These are phyloP conservation scores for Dasysyrphus tricinctus DNA, from an alignment of 2,888 invertebrate genomes.

Conservation along the genomic window DNA sequence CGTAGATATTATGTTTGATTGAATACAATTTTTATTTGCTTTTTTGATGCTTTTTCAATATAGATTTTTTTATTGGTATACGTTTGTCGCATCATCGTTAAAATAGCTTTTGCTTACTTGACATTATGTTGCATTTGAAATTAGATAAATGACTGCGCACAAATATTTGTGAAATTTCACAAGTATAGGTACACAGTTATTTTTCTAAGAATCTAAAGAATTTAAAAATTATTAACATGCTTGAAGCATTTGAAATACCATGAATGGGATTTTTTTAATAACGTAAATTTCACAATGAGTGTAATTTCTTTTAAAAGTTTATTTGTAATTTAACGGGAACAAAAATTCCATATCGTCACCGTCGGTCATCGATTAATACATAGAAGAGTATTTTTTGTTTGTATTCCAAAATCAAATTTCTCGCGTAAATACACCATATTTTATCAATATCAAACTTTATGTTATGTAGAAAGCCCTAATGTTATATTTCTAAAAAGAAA, in stretches of 20 bases:
- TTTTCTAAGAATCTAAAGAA: not conserved
- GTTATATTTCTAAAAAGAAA: no score
- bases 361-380: no score
- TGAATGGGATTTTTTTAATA: constrained; percentile 1
- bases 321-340: not conserved
- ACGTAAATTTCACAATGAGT: not conserved
- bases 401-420: no score
- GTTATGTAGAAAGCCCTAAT: no score
- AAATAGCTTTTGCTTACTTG: not conserved
- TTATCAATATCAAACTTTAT: no score
- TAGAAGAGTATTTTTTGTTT: no score
- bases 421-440: no score
- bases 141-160: constrained; percentile 9
- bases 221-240: not conserved
- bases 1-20: not conserved
- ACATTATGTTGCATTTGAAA: constrained; percentile 1
- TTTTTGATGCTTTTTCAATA: not conserved
- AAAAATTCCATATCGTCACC: no score
- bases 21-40: not conserved
- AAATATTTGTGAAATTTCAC: constrained; percentile 34
- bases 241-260: not conserved
- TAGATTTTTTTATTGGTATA: constrained; percentile 1
- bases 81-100: not conserved
- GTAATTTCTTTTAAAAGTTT: not conserved
- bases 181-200: constrained; percentile 22